A percentile compares a stretch with the other conserved stretches of the same genome.
phyloP scores from a whole-genome alignment of 2,888 invertebrate genomes.

The Synergus umbraculus region DNA sequence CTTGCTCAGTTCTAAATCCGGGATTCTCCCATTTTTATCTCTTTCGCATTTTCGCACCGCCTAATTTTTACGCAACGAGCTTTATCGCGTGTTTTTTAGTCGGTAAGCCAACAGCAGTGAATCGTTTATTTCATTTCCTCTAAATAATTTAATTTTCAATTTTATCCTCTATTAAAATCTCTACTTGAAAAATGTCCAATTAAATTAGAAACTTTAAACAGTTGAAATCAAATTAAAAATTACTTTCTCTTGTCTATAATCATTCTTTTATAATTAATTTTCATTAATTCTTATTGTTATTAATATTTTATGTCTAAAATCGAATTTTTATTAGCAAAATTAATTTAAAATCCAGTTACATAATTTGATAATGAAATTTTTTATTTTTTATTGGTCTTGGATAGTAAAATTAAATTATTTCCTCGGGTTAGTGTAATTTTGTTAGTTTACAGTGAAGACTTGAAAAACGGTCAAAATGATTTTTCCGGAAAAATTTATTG shows the following conservation, averaged over 20 bases:
- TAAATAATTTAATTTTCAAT: not conserved
- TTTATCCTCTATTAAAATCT: not conserved
- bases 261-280: no score
- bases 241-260: no score
- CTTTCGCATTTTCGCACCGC: not conserved
- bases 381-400: not conserved
- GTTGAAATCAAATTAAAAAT: no score
- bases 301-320: no score
- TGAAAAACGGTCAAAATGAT: not conserved
- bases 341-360: not conserved
- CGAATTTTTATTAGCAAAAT: no score
- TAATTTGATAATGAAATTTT: not conserved
- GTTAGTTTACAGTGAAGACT: constrained; percentile 9
- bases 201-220: no score
- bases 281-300: no score
- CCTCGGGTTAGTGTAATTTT: not conserved
- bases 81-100: not conserved
- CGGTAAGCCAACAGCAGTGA: not conserved
- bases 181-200: not conserved
- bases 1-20: not conserved
- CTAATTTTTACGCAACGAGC: constrained; percentile 2
- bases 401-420: not conserved
- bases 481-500: constrained; percentile 19
- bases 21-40: constrained; percentile 10
- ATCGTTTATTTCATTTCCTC: not conserved